phyloP scores from a whole-genome alignment of 2,797 vertebrate genomes.

The Hirundo rustica region DNA sequence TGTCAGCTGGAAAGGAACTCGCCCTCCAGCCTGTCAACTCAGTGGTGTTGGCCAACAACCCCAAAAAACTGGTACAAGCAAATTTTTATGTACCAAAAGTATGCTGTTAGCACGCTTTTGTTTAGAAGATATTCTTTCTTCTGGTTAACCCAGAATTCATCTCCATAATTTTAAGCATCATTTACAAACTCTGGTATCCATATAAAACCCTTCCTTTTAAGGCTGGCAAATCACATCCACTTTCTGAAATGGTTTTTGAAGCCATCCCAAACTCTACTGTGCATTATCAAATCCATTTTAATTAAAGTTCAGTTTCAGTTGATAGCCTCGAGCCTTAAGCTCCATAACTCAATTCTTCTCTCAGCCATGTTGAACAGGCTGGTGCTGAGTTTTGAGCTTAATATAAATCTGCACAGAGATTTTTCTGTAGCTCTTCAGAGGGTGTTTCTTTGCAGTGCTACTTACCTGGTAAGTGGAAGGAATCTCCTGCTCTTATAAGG shows the following conservation, averaged over 20 bases:
- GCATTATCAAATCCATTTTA: constrained; percentile 50
- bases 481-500: not conserved
- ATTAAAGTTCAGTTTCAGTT: constrained; percentile 63
- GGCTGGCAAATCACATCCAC: not conserved
- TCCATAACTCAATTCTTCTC: constrained; percentile 41
- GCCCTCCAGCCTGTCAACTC: not conserved
- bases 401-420: constrained; percentile 13
- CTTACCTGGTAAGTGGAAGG: not conserved
- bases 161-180: not conserved
- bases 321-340: constrained; percentile 35
- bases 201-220: not conserved
- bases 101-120: not conserved
- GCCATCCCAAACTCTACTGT: not conserved
- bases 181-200: not conserved
- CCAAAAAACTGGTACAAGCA: not conserved
- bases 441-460: not conserved
- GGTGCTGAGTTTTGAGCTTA: not conserved
- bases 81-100: not conserved
- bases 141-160: not conserved
- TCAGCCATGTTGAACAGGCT: not conserved
- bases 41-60: not conserved
- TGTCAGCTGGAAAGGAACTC: not conserved
- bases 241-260: constrained; percentile 11
- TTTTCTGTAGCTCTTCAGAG: not conserved
- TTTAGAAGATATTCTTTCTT: not conserved